Evolutionary conservation across 2,888 invertebrate genomes (phyloP).

Genomic region (Lithosia quadra): DNA sequence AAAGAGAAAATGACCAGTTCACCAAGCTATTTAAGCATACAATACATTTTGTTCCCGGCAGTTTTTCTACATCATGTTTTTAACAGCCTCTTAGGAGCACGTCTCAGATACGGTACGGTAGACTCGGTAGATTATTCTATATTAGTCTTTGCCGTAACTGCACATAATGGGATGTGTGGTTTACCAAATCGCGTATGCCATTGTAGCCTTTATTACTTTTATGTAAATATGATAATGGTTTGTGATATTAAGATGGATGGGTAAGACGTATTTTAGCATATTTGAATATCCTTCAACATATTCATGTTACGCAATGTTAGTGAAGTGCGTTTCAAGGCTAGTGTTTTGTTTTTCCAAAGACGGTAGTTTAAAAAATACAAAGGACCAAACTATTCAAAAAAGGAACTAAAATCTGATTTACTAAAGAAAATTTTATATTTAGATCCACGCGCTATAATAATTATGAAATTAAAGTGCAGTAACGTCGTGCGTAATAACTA

Average conservation of each 20-base stretch:
- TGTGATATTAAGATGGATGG: slow-evolving; percentile 37
- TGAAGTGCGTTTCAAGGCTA: neutral
- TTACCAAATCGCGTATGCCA: slow-evolving; percentile 37
- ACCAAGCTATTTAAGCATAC: neutral
- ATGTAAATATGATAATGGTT: slow-evolving; percentile 45
- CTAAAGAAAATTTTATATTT: too few species aligned
- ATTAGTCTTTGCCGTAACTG: neutral
- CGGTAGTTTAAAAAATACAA: neutral
- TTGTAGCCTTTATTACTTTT: slow-evolving; percentile 39
- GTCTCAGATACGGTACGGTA: neutral
- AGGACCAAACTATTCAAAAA: too few species aligned
- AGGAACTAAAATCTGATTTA: too few species aligned
- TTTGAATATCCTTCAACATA: neutral
- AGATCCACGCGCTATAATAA: too few species aligned
- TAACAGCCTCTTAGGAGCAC: slow-evolving; percentile 13
- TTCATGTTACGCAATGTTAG: neutral
- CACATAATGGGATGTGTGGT: slow-evolving; percentile 27
- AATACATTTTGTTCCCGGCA: neutral
- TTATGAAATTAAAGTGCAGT: too few species aligned
- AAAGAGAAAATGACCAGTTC: neutral
- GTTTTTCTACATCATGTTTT: slow-evolving; percentile 3
- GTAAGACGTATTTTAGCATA: neutral
- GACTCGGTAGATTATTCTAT: neutral
- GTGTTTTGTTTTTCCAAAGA: neutral
- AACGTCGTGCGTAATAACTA: too few species aligned